Evolutionary conservation across 2,888 invertebrate genomes (phyloP), one percentile per base, ranked within the genome.

Genomic region (Pandemis cinnamomeana): DNA sequence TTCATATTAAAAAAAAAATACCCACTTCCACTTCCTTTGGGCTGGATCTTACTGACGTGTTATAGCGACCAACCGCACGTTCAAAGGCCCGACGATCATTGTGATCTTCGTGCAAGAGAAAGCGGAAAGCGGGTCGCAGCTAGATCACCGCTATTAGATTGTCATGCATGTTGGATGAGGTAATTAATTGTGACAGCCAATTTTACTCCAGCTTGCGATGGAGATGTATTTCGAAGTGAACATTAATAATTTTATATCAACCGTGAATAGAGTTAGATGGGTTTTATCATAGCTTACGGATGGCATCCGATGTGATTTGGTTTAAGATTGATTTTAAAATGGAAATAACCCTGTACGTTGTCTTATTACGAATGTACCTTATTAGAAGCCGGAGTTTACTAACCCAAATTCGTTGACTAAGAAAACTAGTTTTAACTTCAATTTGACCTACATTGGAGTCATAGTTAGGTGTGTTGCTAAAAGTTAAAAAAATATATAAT

Each of bases 121-220:
- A 93, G 92, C 93, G 89, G 91, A 91, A 91, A 92, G 91, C 91
- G 89, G 92, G 90, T 88, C 89, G 88, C 86, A 81, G 84, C 88
- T 87, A 90, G 91, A 92, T 92, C 90, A 89, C 88, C 82, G 84
- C 91, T 89, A 91, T 93, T 92, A 92, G 91, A 92, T 91, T 92
- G 92, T 91, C 91, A 91, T 92, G 91, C 90, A 91, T 91, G 90
- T 89, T 89, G 88, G 89, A 91, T 88, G 89, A 87, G 86, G 88
- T 90, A 91, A 92, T 92, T 92, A 92, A 92, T 91, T 90, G 90
- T 90, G 89, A 89, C 89, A 89, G 86, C 86, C 84, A 84, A 88
- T 88, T 89, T 87, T 84, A 86, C 84, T 79, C 80, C 79, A 81
- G 80, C 78, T 75, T 69, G 69, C 77, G 69, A 78, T 76, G 76